phyloP scores from a whole-genome alignment of 2,888 invertebrate species.

The Scaptodrosophila latifasciaeformis region DNA sequence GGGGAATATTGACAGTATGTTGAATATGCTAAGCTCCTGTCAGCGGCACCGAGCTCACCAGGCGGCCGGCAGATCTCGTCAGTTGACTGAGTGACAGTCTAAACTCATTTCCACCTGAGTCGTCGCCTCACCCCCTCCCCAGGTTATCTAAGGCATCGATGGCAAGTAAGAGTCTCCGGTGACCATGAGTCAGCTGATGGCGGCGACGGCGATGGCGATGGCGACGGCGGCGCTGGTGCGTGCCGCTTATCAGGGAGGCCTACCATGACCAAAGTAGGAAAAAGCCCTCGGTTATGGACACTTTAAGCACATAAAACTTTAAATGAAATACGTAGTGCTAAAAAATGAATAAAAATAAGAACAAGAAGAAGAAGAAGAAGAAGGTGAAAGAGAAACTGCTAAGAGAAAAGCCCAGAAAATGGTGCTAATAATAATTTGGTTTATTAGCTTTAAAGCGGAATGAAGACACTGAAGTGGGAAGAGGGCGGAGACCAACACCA shows the following conservation, averaged over 20 bases:
- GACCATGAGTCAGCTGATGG: too few relatives aligned
- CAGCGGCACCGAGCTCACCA: too few relatives aligned
- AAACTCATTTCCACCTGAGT: too few relatives aligned
- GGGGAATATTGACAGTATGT: constrained; percentile 53
- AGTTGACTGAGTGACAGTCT: too few relatives aligned
- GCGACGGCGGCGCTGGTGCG: too few relatives aligned
- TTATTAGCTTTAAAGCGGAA: constrained; percentile 73
- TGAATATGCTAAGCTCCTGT: constrained; percentile 42
- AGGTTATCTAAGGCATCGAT: too few relatives aligned
- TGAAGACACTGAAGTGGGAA: constrained; percentile 60
- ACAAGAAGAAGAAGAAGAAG: constrained; percentile 4
- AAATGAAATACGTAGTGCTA: constrained; percentile 55
- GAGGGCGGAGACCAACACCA: constrained; percentile 35
- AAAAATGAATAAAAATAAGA: constrained; percentile 6
- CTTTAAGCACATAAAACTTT: constrained; percentile 59
- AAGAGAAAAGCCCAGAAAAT: constrained; percentile 46
- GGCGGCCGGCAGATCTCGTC: too few relatives aligned
- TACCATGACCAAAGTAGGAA: constrained; percentile 17
- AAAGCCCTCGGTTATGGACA: constrained; percentile 31
- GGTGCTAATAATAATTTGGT: constrained; percentile 74
- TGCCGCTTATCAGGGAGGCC: constrained; percentile 8
- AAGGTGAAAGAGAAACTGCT: constrained; percentile 12
- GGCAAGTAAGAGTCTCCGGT: too few relatives aligned
- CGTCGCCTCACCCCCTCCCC: too few relatives aligned
- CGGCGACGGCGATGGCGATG: too few relatives aligned